These are phyloP conservation scores for Mylabris phalerata DNA, from an alignment of 1,140 invertebrate species.

Conservation along the genomic window DNA sequence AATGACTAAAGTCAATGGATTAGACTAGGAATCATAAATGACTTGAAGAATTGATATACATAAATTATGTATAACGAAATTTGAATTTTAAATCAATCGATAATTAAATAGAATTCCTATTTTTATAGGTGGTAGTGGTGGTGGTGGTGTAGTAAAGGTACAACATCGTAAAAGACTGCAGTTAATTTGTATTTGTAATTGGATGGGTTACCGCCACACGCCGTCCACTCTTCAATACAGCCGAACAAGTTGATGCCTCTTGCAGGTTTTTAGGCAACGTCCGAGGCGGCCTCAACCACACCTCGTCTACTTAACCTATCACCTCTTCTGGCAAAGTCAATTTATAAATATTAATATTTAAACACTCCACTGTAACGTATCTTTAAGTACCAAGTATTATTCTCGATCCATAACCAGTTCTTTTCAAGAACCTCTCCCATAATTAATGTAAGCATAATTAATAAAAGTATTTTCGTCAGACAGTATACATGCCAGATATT, in stretches of 20 bases:
- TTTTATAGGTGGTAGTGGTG: no score
- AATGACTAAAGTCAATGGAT: conserved; percentile 7
- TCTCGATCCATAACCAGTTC: conserved; percentile 4
- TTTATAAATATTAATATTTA: conserved; percentile 41
- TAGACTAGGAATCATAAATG: background rate
- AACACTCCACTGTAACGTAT: conserved; percentile 33
- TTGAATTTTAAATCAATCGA: no score
- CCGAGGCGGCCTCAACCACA: conserved; percentile 26
- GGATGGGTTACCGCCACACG: no score
- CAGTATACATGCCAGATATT: conserved; percentile 2
- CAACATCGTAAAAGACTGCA: no score
- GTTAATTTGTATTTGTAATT: no score
- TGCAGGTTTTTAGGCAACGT: background rate
- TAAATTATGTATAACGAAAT: no score
- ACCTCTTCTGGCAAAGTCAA: conserved; percentile 36
- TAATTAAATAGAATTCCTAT: no score
- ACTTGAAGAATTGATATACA: no score
- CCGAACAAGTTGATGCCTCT: no score
- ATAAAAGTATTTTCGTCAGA: conserved; percentile 19
- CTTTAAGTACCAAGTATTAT: conserved; percentile 1
- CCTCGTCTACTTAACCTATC: conserved; percentile 38
- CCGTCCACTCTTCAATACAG: no score
- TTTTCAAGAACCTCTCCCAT: conserved; percentile 15
- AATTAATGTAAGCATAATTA: conserved; percentile 26
- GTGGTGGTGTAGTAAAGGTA: no score